phyloP scores from a whole-genome alignment of 2,113 vertebrate species.

The Bagarius yarrelli region DNA sequence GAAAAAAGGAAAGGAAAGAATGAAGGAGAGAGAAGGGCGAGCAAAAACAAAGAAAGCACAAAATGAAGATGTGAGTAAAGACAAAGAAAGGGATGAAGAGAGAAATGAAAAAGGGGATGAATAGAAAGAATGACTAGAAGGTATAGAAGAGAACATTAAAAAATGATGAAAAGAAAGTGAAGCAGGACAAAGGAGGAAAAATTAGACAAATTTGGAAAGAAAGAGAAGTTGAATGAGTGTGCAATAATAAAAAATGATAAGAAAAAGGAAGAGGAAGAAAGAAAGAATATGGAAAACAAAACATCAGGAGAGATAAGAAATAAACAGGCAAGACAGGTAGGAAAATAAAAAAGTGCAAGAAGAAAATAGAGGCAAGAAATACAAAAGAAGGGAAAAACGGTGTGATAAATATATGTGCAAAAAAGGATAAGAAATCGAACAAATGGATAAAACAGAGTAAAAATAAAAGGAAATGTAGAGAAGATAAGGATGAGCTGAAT shows the following conservation, averaged over 20 bases:
- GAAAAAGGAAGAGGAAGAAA: too few relatives aligned
- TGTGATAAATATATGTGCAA: background rate
- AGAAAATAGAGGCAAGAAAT: background rate
- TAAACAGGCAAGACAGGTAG: background rate
- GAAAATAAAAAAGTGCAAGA: background rate
- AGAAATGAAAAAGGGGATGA: background rate
- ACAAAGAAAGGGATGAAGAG: too few relatives aligned
- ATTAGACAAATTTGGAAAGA: too few relatives aligned
- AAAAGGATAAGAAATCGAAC: background rate
- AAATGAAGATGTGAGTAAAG: too few relatives aligned
- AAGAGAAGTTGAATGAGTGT: background rate
- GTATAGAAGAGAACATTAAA: background rate
- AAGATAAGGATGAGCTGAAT: background rate
- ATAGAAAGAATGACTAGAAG: background rate
- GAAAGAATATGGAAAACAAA: background rate
- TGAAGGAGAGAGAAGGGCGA: background rate
- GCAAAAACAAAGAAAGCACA: background rate
- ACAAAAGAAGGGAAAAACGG: background rate
- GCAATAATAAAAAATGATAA: background rate
- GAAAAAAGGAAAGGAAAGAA: background rate
- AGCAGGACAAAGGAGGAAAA: background rate
- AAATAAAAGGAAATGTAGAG: background rate
- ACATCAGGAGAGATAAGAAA: background rate
- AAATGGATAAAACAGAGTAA: constrained; percentile 1
- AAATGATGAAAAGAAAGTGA: too few relatives aligned